Conservation (phyloP, 2,113 vertebrate genomes). For the Gasterosteus nipponicus region DNA sequence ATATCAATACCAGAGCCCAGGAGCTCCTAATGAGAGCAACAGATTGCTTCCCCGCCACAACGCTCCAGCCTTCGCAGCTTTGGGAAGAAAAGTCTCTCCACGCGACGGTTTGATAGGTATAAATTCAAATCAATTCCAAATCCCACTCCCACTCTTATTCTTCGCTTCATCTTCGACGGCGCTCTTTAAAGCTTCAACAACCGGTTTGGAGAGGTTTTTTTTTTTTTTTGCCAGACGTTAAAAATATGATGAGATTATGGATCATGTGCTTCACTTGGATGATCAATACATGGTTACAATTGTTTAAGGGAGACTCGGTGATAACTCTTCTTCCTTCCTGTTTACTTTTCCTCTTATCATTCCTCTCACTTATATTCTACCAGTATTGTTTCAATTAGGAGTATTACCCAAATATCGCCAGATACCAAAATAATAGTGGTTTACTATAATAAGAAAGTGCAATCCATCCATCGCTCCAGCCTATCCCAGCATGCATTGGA, state of each 20-base stretch:
- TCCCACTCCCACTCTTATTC: neutral
- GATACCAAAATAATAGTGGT: neutral
- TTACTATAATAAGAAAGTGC: neutral
- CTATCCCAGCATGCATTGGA: slow-evolving; percentile 6
- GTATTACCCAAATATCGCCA: neutral
- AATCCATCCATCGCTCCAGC: neutral
- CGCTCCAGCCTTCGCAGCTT: slow-evolving; percentile 19
- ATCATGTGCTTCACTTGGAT: neutral
- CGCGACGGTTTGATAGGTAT: neutral
- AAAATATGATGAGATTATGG: neutral
- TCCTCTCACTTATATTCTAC: too few relatives aligned
- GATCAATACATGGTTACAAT: neutral
- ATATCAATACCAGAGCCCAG: slow-evolving; percentile 32
- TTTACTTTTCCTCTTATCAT: too few relatives aligned
- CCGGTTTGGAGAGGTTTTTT: neutral
- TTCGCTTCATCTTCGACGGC: neutral
- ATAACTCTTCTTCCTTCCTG: neutral
- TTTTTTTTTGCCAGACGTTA: slow-evolving; percentile 4
- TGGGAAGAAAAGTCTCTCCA: neutral
- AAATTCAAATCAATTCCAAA: neutral
- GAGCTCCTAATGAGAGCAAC: slow-evolving; percentile 35
- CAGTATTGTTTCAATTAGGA: too few relatives aligned
- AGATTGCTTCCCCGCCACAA: slow-evolving; percentile 30
- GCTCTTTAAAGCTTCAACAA: neutral
- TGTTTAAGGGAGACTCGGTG: neutral